phyloP scores from a whole-genome alignment of 2,113 vertebrate genomes.

The Clinocottus analis region DNA sequence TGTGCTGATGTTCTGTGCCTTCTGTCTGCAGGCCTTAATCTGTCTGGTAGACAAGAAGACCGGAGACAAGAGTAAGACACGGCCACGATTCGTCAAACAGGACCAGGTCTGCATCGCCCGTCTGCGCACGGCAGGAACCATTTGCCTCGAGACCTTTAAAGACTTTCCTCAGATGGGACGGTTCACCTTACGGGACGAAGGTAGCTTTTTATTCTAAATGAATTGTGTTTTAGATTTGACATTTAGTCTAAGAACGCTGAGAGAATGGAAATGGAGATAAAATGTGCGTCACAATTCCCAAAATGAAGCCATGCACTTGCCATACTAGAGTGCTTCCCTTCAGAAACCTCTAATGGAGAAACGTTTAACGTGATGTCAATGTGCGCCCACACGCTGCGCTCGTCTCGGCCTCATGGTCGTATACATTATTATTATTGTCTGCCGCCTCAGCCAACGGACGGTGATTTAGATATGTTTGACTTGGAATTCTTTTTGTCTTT shows the following conservation, averaged over 20 bases:
- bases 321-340: too few species aligned
- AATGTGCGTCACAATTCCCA: not conserved
- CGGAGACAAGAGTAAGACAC: constrained; percentile 96
- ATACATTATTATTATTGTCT: too few species aligned
- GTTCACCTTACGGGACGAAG: constrained; percentile 97
- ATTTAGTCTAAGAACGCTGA: not conserved
- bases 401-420: too few species aligned
- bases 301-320: too few species aligned
- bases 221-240: not conserved
- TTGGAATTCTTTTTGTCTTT: not conserved
- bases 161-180: constrained; percentile 99
- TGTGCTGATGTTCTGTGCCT: not conserved
- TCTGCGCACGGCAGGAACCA: constrained; percentile 94
- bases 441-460: too few species aligned
- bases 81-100: constrained; percentile 98
- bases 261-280: not conserved
- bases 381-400: too few species aligned
- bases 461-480: too few species aligned
- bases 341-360: too few species aligned
- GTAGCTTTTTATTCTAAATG: constrained; percentile 69
- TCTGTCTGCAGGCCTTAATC: constrained; percentile 90
- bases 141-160: constrained; percentile 99
- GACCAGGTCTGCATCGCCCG: constrained; percentile 98
- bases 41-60: constrained; percentile 99
- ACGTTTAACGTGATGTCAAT: too few species aligned